Base-by-base conservation (phyloP, 2,113 vertebrate genomes). In the Bambusicola thoracicus region DNA sequence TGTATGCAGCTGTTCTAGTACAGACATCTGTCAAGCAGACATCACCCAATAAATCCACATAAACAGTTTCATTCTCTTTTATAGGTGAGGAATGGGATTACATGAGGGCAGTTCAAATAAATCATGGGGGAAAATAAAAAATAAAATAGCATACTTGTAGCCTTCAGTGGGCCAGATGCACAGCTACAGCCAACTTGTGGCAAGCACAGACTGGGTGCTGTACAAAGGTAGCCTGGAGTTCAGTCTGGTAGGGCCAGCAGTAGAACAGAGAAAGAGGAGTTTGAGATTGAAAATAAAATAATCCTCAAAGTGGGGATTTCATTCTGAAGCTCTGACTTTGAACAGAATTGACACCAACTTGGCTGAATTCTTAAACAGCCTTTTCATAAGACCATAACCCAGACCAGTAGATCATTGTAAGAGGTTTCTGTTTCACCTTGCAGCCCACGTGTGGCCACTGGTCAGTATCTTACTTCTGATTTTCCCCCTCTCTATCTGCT, bases 21-120 rank as follows among this genome's bases (percentile, higher is more conserved):
- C 94, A 87, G 95, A 97, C 98, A 98, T 98, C 98, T 98, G 98
- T 93, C 97, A 93, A 96, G 95, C 98, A 98, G 97, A 97, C 97
- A 96, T 95, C 58, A 94, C 93, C 95, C 92, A 85, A 78, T 95
- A 96, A 97, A 97, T 75, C 96, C 88, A 36, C 74, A 96, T 94
- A 96, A 95, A 97, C 96, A 96, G 95, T 96, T 97, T 97, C 96
- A 93, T 96, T 97, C 88, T 78, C 96, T 97, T 98, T 98, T 98
- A 97, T 97, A 96, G 96, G 95, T 82, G 75, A 90, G 95, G 97
- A 97, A 95, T 83, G 93, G 97, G 97, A 97, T 98, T 97, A 97
- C 91, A 92, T 81, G 92, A 95, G 94, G 94, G 96, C 96, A 59
- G 61, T 97, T 97, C 95, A 93, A 96, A 97, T 97, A 97, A 98